phyloP scores from a whole-genome alignment of 2,888 invertebrate genomes.

The Aporophyla nigra region DNA sequence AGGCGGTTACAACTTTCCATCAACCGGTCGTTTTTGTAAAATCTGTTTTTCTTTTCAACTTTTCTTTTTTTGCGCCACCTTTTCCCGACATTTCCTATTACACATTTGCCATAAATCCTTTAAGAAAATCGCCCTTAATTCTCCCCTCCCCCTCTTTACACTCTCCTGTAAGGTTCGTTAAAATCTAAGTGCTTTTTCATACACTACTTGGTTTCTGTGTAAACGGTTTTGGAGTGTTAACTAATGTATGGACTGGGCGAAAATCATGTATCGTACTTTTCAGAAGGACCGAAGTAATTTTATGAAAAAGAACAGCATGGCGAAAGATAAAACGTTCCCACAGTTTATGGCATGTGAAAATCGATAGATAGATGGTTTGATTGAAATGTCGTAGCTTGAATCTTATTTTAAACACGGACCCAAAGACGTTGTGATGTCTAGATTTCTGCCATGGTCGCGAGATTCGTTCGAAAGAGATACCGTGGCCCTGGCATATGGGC shows the following conservation, averaged over 20 bases:
- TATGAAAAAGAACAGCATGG: background rate
- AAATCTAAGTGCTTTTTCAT: conserved; percentile 45
- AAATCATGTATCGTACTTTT: background rate
- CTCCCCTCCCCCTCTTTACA: background rate
- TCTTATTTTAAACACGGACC: too few species aligned
- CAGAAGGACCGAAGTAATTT: background rate
- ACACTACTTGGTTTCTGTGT: conserved; percentile 3
- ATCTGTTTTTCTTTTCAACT: background rate
- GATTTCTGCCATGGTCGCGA: too few species aligned
- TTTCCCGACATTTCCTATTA: conserved; percentile 7
- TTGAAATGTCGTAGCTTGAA: too few species aligned
- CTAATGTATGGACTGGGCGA: background rate
- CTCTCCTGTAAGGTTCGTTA: conserved; percentile 25
- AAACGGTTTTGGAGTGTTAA: conserved; percentile 8
- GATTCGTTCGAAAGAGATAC: too few species aligned
- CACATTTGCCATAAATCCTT: conserved; percentile 13
- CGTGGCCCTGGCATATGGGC: too few species aligned
- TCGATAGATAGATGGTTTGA: too few species aligned
- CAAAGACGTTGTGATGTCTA: too few species aligned
- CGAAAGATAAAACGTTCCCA: background rate
- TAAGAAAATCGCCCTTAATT: conserved; percentile 10
- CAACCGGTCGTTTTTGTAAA: background rate
- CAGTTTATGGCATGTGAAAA: too few species aligned
- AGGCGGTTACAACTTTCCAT: background rate
- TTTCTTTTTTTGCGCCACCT: background rate